These are phyloP conservation scores for Patagioenas fasciata DNA, from an alignment of 2,113 vertebrate species.

Conservation along the genomic window DNA sequence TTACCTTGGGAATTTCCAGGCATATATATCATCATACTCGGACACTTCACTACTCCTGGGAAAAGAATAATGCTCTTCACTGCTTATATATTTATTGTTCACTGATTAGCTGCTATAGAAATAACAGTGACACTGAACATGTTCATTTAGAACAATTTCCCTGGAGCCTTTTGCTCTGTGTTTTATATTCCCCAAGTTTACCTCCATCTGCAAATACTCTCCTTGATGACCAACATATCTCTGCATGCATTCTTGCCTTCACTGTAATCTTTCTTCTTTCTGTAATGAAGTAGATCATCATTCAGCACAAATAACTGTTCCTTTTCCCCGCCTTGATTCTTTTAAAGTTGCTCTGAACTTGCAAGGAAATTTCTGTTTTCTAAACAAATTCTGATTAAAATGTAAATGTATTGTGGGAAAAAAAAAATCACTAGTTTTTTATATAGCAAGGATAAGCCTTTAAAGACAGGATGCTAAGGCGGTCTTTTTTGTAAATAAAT, in stretches of 20 bases:
- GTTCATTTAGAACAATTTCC: not conserved
- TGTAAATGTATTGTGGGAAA: not conserved
- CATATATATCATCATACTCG: rapidly evolving
- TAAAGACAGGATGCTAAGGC: not conserved
- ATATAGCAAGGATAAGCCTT: not conserved
- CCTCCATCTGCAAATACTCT: constrained; percentile 48
- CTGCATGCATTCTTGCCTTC: not conserved
- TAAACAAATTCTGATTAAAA: not conserved
- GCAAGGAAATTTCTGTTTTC: not conserved
- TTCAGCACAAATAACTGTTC: not conserved
- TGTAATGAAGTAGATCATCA: not conserved
- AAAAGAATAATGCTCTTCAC: not conserved
- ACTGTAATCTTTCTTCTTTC: not conserved
- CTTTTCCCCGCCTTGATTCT: not conserved
- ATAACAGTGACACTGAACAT: constrained; percentile 11
- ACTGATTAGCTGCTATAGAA: constrained; percentile 9
- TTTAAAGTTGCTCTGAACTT: not conserved
- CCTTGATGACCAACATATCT: not conserved
- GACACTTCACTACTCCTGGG: not conserved
- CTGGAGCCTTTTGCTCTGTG: not conserved
- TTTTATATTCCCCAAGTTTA: not conserved
- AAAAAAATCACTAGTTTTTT: not conserved
- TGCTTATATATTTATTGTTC: constrained; percentile 12
- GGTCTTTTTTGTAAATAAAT: not conserved
- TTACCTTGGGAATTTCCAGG: not conserved